These are phyloP conservation scores for Pogonomyrmex californicus DNA, from an alignment of 1,140 invertebrate genomes.

Conservation along the genomic window DNA sequence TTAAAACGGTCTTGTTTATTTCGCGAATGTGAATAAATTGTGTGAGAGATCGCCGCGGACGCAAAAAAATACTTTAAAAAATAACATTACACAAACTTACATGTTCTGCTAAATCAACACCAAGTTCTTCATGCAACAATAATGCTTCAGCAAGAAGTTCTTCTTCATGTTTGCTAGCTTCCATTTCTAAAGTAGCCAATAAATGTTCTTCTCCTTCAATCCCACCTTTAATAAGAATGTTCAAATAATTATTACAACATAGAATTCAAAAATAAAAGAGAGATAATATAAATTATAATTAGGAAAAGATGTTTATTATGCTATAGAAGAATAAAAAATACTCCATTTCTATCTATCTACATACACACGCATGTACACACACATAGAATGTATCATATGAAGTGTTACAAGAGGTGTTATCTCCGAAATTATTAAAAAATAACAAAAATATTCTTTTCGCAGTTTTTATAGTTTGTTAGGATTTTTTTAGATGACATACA, in stretches of 20 bases:
- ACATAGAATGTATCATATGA: too few relatives aligned
- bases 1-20: too few relatives aligned
- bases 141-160: conserved; percentile 85
- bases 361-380: too few relatives aligned
- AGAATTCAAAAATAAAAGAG: conserved; percentile 34
- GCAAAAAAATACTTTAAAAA: not conserved
- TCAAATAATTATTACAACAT: conserved; percentile 32
- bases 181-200: conserved; percentile 84
- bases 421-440: too few relatives aligned
- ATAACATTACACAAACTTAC: conserved; percentile 68
- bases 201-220: conserved; percentile 85
- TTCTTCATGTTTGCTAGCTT: conserved; percentile 85
- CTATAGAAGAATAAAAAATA: not conserved
- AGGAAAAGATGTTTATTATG: not conserved
- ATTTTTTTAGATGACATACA: too few relatives aligned
- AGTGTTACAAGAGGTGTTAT: too few relatives aligned
- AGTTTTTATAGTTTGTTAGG: too few relatives aligned
- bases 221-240: conserved; percentile 75
- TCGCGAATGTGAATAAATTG: too few relatives aligned
- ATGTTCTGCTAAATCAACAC: conserved; percentile 83
- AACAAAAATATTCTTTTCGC: too few relatives aligned
- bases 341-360: not conserved
- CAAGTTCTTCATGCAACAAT: conserved; percentile 85
- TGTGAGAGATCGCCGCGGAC: too few relatives aligned
- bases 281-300: conserved; percentile 11